Evolutionary conservation across 2,888 invertebrate species (phyloP), one percentile per base, ranked within the genome.

Genomic region (Thera obeliscata): DNA sequence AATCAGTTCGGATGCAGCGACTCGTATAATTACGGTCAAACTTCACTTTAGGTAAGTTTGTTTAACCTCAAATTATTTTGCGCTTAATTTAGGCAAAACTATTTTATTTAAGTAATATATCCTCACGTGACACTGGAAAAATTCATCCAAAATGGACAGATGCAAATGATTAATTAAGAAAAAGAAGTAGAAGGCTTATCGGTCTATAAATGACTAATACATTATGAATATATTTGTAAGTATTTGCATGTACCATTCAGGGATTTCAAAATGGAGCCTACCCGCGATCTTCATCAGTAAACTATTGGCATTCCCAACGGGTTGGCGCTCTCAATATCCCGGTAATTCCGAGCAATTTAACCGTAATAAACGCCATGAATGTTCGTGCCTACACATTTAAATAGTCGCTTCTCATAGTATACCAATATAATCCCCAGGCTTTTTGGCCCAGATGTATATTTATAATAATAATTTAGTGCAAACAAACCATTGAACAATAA

Each of bases 331-430:
- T 54, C 64, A 58, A 64, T 64, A 59, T 59, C 64, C 58, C 22
- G 49, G 57, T 64, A 52, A 64, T 64, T 48, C 54, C 22, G 36
- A 64, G 48, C 58, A 58, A 54, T 59, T 57, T 64, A 57, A 57
- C 57, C 41, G 57, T 57, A 52, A 57, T 64, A 64, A 64, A 64
- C 43, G 64, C 33, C n/a, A 36, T 56, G 36, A 12, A 22, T 12
- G 60, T 43, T 22, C 56, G 56, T 56, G 62, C 56, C 33, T 38
- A 36, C 12, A 56, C 62, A 55, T 62, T 56, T 9, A 56, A 56
- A 62, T 62, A 48, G 6, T 48, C 22, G 61, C 43, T 61, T 49
- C 7, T 38, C 59, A 49, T 52, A 50, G 52, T 60, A 41, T 60
- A 43, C 33, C 36, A 12, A 41, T 36, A 56, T 6, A 52, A 50